These are phyloP conservation scores for Sphaerophoria taeniata DNA, from an alignment of 2,888 invertebrate species.

Conservation along the genomic window DNA sequence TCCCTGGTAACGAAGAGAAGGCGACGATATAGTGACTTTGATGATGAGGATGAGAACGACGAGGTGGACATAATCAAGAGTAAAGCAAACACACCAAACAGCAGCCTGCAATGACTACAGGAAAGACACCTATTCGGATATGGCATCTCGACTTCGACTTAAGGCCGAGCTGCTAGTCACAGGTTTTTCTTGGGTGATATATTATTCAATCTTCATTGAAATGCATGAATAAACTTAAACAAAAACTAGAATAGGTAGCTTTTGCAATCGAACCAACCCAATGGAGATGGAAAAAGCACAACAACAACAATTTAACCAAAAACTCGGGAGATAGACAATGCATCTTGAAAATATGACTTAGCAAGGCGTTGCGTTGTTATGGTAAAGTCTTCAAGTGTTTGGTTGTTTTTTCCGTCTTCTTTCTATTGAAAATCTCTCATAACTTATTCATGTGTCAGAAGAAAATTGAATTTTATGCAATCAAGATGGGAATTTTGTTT, in stretches of 20 bases:
- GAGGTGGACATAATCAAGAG: constrained; percentile 57
- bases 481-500: constrained; percentile 48
- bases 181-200: constrained; percentile 22
- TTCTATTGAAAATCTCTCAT: constrained; percentile 45
- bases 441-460: constrained; percentile 64
- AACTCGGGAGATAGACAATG: constrained; percentile 21
- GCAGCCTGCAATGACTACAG: too few relatives aligned
- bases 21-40: not conserved
- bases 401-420: constrained; percentile 20
- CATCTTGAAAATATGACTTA: not conserved
- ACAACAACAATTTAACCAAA: not conserved
- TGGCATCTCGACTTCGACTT: constrained; percentile 45
- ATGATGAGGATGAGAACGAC: not conserved
- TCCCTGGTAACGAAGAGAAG: constrained; percentile 32
- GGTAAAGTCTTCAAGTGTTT: constrained; percentile 29
- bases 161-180: not conserved
- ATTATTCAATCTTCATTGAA: constrained; percentile 63
- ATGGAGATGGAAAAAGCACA: constrained; percentile 32
- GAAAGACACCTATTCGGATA: constrained; percentile 61
- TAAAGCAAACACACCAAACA: constrained; percentile 49
- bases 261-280: constrained; percentile 43
- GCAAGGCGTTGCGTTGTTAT: constrained; percentile 22
- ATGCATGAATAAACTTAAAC: constrained; percentile 54
- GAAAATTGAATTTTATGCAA: constrained; percentile 64
- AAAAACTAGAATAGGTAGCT: constrained; percentile 46